These are phyloP conservation scores for Patella depressa DNA, from an alignment of 2,888 invertebrate genomes.

Conservation along the genomic window DNA sequence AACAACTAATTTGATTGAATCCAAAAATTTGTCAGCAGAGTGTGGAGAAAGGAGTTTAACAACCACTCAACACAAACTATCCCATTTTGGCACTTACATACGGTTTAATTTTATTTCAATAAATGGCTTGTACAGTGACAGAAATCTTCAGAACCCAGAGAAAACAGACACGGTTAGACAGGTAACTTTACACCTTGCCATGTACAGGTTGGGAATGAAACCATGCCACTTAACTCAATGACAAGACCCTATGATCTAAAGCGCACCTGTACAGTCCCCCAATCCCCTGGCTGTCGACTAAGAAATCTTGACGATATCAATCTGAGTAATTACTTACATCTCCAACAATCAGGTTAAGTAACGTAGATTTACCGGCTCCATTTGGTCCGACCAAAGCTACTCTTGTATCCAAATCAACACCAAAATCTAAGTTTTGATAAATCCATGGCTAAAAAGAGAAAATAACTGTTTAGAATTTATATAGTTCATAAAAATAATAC, in stretches of 20 bases:
- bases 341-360: constrained; percentile 94
- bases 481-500: too few relatives aligned
- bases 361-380: constrained; percentile 98
- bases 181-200: not conserved
- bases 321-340: constrained; percentile 81
- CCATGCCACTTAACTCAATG: too few relatives aligned
- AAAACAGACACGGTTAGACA: too few relatives aligned
- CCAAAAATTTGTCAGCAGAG: not conserved
- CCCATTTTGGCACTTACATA: too few relatives aligned
- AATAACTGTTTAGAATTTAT: too few relatives aligned
- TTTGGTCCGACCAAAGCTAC: constrained; percentile 96
- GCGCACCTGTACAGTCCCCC: not conserved
- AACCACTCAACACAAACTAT: too few relatives aligned
- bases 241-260: too few relatives aligned
- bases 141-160: too few relatives aligned
- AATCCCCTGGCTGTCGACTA: constrained; percentile 84
- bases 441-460: constrained; percentile 80
- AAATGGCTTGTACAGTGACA: too few relatives aligned
- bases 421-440: constrained; percentile 97
- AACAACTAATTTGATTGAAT: too few relatives aligned
- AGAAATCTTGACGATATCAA: constrained; percentile 94
- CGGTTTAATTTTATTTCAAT: too few relatives aligned
- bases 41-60: not conserved
- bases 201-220: too few relatives aligned
- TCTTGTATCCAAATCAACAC: constrained; percentile 96